Conservation (phyloP, 2,113 vertebrate species). For the Cercopithecus mona region DNA sequence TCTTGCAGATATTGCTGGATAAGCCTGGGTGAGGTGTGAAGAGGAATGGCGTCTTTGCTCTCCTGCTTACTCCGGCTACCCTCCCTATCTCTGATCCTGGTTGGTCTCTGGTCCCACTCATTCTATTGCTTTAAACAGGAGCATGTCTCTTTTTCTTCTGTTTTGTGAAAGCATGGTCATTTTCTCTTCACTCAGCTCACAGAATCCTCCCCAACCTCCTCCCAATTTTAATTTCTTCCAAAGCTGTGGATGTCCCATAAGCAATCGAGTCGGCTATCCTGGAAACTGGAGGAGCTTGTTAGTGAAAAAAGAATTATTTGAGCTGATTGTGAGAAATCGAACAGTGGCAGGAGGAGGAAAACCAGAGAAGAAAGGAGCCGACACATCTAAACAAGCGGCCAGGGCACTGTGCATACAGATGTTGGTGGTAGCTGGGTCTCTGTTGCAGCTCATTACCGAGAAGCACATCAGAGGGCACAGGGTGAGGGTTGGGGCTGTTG, state of each 20-base stretch:
- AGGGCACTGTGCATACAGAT: not conserved
- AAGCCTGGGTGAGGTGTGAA: not conserved
- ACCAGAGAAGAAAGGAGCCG: not conserved
- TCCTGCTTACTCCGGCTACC: fast-evolving
- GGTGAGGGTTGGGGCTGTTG: not conserved
- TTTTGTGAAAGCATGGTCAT: not conserved
- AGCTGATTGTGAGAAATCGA: constrained; percentile 50
- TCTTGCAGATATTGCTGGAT: not conserved
- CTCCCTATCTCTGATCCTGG: not conserved
- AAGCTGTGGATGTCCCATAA: not conserved
- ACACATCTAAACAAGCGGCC: not conserved
- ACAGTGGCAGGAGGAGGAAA: constrained; percentile 45
- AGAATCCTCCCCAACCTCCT: not conserved
- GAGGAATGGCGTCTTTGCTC: not conserved
- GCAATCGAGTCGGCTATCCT: not conserved
- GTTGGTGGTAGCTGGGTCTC: not conserved
- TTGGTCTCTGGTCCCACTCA: not conserved
- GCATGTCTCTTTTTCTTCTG: not conserved
- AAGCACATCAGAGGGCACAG: not conserved
- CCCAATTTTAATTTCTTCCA: constrained; percentile 51
- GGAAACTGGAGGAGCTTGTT: constrained; percentile 53
- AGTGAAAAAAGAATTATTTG: constrained; percentile 57
- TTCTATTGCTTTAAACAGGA: not conserved
- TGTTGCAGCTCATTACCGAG: constrained; percentile 2
- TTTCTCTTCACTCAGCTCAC: constrained; percentile 48